phyloP scores from a whole-genome alignment of 1,140 invertebrate genomes.

The Luehdorfia chinensis region DNA sequence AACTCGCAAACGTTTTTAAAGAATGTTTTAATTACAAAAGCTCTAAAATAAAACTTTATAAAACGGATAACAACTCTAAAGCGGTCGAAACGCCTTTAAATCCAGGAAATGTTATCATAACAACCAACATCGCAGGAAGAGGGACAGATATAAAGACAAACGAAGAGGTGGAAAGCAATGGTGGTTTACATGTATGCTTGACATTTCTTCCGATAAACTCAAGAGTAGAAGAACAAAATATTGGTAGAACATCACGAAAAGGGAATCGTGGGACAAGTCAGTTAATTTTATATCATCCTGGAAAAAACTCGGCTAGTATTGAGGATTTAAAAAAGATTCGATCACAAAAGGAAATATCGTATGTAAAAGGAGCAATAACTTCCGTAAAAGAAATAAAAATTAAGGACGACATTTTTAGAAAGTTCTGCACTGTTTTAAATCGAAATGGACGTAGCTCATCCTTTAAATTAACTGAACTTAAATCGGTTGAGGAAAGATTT shows the following conservation, averaged over 20 bases:
- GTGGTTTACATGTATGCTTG: conserved; percentile 4
- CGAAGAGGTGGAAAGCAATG: conserved; percentile 1
- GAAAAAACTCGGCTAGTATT: background rate
- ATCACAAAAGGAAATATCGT: background rate
- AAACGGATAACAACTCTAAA: background rate
- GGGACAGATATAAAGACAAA: conserved; percentile 4
- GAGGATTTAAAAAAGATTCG: conserved; percentile 1
- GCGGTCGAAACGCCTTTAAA: background rate
- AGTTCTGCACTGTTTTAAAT: background rate
- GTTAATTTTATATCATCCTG: background rate
- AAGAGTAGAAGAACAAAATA: conserved; percentile 10
- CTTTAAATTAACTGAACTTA: background rate
- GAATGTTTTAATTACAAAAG: background rate
- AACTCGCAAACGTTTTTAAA: background rate
- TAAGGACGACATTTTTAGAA: conserved; percentile 1
- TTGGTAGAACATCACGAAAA: conserved; percentile 4
- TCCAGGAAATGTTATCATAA: conserved; percentile 9
- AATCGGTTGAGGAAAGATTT: conserved; percentile 4
- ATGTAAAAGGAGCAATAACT: background rate
- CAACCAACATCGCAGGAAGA: conserved; percentile 5
- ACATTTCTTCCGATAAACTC: conserved; percentile 7
- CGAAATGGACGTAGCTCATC: background rate
- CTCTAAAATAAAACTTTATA: conserved; percentile 3
- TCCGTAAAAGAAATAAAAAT: background rate
- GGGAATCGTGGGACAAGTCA: conserved; percentile 6